Base-by-base conservation (phyloP, 2,888 invertebrate species). In the Augiades crinisus region DNA sequence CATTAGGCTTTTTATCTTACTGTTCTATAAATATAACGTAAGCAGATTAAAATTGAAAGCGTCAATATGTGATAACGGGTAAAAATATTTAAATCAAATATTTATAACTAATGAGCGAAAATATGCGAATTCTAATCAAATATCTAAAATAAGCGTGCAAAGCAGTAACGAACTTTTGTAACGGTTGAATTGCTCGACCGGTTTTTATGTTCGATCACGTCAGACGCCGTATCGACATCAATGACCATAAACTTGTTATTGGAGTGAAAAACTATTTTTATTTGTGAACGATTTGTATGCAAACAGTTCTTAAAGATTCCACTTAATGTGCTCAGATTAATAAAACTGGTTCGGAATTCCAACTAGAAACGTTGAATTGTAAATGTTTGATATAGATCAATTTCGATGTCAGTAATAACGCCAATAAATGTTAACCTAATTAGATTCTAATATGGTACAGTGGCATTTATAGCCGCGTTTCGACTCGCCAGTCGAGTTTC, bases 91-190 rank as follows among this genome's bases (percentile, higher is more conserved):
- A 14, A 1, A 24, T 10, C 10, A 27, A 12, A 36, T 5, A 24
- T 46, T 8, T 10, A 16, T 10, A 16, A 2, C 16, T 38, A 31
- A 16, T 22, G 19, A n/a, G 31, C 22, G 38, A 43, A 38, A 34
- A 22, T 17, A 43, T 30, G 43, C 46, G 21, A 45, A 77, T 72
- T 72, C 57, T 61, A 65, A 72, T 68, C 62, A 64, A 69, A 69
- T 65, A 64, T 62, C 63, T 61, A 58, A 63, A 72, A 63, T 75
- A 74, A 78, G 68, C 76, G 61, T 57, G 57, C 62, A 67, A 62
- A 72, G 67, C 73, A 71, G 69, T 68, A 67, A 65, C 66, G 67
- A 66, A 72, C 68, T 67, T 72, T 82, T 27, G n/a, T 82, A 84
- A 85, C 85, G 84, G 85, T 79, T 72, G 57, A 45, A 45, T 34